Evolutionary conservation across 2,113 vertebrate genomes (phyloP).

Genomic region (Hyaena hyaena): DNA sequence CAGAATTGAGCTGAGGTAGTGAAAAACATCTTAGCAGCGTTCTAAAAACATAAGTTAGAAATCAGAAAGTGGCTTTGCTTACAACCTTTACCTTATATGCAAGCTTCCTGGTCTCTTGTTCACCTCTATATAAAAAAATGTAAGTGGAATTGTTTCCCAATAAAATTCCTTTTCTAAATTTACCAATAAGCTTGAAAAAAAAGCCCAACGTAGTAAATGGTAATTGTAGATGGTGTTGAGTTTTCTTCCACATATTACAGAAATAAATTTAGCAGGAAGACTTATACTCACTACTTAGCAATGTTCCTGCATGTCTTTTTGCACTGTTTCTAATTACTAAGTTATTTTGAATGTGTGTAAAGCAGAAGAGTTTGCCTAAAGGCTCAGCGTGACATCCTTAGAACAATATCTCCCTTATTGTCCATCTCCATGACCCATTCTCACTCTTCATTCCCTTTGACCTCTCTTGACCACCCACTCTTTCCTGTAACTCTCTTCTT

Average conservation of each 20-base stretch:
- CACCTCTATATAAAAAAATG: background rate
- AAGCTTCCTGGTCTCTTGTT: background rate
- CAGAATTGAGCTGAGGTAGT: background rate
- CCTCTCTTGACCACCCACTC: slow-evolving; percentile 48
- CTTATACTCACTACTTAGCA: background rate
- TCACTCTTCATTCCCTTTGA: background rate
- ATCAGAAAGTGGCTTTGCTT: background rate
- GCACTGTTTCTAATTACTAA: slow-evolving; percentile 69
- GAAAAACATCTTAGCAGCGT: background rate
- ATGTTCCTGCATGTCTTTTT: background rate
- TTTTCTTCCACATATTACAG: slow-evolving; percentile 41
- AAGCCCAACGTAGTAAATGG: background rate
- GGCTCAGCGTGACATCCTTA: background rate
- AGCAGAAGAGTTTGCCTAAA: background rate
- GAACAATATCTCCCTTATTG: slow-evolving; percentile 18
- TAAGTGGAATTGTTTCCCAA: slow-evolving; percentile 1
- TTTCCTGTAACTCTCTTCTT: slow-evolving; percentile 31
- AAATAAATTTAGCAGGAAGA: slow-evolving; percentile 48
- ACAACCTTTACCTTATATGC: background rate
- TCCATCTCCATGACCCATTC: background rate
- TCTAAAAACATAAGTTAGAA: slow-evolving; percentile 1
- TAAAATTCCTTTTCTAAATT: slow-evolving; percentile 44
- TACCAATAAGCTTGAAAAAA: slow-evolving; percentile 15
- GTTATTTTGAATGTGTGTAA: slow-evolving; percentile 38
- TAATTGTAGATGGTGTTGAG: slow-evolving; percentile 25